A percentile compares a stretch with the other conserved stretches of the same genome.
These are phyloP conservation scores for Istiophorus platypterus DNA, from an alignment of 2,113 vertebrate genomes.

Conservation along the genomic window DNA sequence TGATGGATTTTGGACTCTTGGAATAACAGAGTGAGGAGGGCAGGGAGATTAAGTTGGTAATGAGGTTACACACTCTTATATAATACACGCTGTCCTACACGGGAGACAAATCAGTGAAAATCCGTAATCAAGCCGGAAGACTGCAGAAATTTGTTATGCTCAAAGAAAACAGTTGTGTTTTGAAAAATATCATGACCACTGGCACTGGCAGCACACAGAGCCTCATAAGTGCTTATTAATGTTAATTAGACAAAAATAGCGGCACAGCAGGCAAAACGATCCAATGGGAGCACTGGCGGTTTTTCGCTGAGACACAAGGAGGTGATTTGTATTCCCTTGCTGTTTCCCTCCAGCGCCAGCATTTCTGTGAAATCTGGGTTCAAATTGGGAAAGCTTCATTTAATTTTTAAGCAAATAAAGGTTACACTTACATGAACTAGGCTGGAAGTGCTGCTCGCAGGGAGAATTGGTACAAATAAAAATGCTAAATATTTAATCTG, in stretches of 20 bases:
- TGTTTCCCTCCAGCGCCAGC: slow-evolving; percentile 35
- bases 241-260: slow-evolving; percentile 50
- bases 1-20: not conserved
- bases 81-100: not conserved
- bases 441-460: not conserved
- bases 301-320: slow-evolving; percentile 17
- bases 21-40: not conserved
- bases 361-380: slow-evolving; percentile 57
- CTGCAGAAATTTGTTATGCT: not conserved
- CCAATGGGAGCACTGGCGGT: slow-evolving; percentile 22
- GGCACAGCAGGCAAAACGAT: slow-evolving; percentile 18
- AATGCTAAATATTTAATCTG: slow-evolving; percentile 63
- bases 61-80: not conserved
- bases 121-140: not conserved
- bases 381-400: slow-evolving; percentile 58
- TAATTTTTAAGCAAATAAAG: slow-evolving; percentile 60
- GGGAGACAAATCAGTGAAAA: not conserved
- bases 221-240: slow-evolving; percentile 27
- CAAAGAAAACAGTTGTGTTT: not conserved
- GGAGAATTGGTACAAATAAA: slow-evolving; percentile 41
- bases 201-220: slow-evolving; percentile 1
- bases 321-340: slow-evolving; percentile 53
- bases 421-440: slow-evolving; percentile 28
- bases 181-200: slow-evolving; percentile 9
- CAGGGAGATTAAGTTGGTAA: slow-evolving; percentile 13